Conservation (phyloP, 2,888 invertebrate genomes). For the Drosophila antonietae region DNA sequence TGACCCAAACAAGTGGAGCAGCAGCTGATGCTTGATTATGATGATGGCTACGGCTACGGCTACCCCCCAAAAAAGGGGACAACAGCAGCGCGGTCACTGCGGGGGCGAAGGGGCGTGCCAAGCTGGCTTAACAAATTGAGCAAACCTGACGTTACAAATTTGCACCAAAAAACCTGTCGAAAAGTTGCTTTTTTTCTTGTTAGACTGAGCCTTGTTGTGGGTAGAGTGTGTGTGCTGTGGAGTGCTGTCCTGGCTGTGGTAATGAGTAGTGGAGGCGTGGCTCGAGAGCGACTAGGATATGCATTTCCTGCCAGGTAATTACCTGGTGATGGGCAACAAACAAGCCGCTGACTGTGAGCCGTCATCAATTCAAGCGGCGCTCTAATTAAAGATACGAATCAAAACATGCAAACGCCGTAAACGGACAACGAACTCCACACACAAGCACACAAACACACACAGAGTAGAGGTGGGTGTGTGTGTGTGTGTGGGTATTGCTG, state of each 20-base stretch:
- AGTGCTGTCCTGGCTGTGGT: neutral
- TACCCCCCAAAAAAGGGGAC: neutral
- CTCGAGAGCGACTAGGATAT: conserved; percentile 49
- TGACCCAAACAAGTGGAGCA: conserved; percentile 74
- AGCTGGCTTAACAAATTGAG: conserved; percentile 48
- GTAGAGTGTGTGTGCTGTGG: neutral
- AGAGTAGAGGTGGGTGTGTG: conserved; percentile 10
- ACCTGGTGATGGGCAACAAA: conserved; percentile 76
- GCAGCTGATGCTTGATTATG: conserved; percentile 72
- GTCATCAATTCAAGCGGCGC: conserved; percentile 70
- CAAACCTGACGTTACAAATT: conserved; percentile 62
- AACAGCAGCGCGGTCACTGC: neutral
- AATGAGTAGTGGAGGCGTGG: neutral
- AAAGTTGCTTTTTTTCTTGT: conserved; percentile 16
- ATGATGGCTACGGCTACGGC: conserved; percentile 44
- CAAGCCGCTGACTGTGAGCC: conserved; percentile 75
- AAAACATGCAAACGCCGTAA: conserved; percentile 68
- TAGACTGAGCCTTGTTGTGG: conserved; percentile 1
- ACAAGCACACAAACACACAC: conserved; percentile 19
- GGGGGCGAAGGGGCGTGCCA: neutral
- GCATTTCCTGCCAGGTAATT: conserved; percentile 79
- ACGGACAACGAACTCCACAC: conserved; percentile 70
- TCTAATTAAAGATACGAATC: conserved; percentile 77
- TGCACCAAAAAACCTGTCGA: conserved; percentile 47
- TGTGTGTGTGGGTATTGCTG: conserved; percentile 32